Evolutionary conservation across 2,888 invertebrate genomes (phyloP).

Genomic region (Dorcus parallelipipedus): DNA sequence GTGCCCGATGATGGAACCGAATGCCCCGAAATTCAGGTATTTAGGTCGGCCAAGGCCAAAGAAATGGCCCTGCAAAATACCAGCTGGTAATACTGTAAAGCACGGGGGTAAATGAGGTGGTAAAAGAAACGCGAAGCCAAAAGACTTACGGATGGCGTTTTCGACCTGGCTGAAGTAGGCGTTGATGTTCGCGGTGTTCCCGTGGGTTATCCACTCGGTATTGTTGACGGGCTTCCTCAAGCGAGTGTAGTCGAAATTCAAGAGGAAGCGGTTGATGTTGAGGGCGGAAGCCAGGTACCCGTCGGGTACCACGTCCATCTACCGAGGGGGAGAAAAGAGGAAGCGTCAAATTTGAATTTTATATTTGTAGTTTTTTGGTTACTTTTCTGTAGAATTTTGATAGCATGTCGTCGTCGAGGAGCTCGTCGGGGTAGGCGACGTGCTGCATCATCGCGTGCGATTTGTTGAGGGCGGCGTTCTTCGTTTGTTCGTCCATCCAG

Average conservation of each 20-base stretch:
- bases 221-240: background rate
- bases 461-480: constrained; percentile 26
- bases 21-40: constrained; percentile 90
- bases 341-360: background rate
- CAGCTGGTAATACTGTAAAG: constrained; percentile 83
- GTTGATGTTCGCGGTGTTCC: background rate
- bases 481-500: constrained; percentile 32
- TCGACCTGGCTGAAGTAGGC: background rate
- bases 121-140: too few relatives aligned
- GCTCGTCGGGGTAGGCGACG: constrained; percentile 34
- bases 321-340: background rate
- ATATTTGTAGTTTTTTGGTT: too few relatives aligned
- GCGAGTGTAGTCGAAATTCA: background rate
- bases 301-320: background rate
- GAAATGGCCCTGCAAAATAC: constrained; percentile 88
- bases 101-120: background rate
- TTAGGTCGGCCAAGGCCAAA: constrained; percentile 84
- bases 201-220: background rate
- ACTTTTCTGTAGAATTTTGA: constrained; percentile 14
- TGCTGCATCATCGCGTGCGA: constrained; percentile 24
- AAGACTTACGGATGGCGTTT: background rate
- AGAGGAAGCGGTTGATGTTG: background rate
- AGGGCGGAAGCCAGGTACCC: background rate
- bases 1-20: constrained; percentile 88
- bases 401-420: constrained; percentile 26